Conservation (phyloP, 2,888 invertebrate genomes). For the Tethea ocularis region DNA sequence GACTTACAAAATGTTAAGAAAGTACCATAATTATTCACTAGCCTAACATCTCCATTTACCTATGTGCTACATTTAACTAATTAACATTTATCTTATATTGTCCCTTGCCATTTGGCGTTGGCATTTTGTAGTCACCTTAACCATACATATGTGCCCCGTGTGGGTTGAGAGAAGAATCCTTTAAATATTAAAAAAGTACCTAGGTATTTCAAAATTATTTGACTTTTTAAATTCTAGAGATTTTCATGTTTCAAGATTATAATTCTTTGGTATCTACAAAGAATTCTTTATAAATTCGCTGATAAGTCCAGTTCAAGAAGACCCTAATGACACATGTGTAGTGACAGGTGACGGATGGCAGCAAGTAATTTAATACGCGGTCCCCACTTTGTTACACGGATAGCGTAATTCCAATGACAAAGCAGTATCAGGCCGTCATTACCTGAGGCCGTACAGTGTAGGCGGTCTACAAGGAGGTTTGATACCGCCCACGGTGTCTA, state of each 20-base stretch:
- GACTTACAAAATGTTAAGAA: background rate
- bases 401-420: slow-evolving; percentile 62
- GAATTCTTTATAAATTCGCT: background rate
- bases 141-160: background rate
- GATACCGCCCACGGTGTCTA: slow-evolving; percentile 25
- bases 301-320: slow-evolving; percentile 8
- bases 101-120: background rate
- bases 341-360: slow-evolving; percentile 53
- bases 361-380: slow-evolving; percentile 52
- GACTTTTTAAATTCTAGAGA: no score
- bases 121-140: background rate
- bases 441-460: slow-evolving; percentile 25
- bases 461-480: slow-evolving; percentile 24
- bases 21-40: background rate
- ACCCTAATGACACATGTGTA: slow-evolving; percentile 33
- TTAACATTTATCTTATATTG: background rate
- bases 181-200: no score
- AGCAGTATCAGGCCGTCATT: slow-evolving; percentile 49
- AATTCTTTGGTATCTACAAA: background rate
- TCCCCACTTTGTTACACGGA: slow-evolving; percentile 53
- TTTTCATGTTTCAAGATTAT: background rate
- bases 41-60: background rate
- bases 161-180: background rate
- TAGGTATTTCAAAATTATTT: no score
- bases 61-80: background rate